phyloP scores from a whole-genome alignment of 2,888 invertebrate genomes.

The Dicyrtoma fusca region DNA sequence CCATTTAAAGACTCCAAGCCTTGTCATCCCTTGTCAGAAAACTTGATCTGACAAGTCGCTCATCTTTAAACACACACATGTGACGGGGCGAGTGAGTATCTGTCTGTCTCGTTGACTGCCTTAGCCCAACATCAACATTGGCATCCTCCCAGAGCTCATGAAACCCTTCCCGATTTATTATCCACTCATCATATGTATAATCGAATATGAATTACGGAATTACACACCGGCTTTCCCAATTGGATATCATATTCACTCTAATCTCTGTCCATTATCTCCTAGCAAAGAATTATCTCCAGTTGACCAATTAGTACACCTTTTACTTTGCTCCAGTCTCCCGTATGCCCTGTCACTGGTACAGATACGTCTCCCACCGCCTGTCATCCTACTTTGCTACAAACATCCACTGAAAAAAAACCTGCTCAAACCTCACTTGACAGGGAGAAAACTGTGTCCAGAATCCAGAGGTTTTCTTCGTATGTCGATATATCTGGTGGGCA shows the following conservation, averaged over 20 bases:
- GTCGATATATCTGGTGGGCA: too few relatives aligned
- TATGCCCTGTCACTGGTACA: too few relatives aligned
- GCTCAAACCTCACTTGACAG: too few relatives aligned
- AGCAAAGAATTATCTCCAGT: neutral
- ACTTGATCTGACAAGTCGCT: constrained; percentile 14
- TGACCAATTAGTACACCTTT: constrained; percentile 2
- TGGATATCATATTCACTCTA: neutral
- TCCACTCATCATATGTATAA: neutral
- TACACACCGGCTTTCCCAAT: neutral
- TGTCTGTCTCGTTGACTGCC: neutral
- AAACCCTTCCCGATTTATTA: neutral
- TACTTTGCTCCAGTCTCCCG: neutral
- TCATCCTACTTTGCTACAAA: too few relatives aligned
- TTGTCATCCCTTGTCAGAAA: constrained; percentile 14
- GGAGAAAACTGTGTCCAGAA: too few relatives aligned
- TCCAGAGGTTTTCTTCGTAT: too few relatives aligned
- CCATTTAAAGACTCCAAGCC: constrained; percentile 12
- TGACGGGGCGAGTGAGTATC: neutral
- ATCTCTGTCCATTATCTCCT: constrained; percentile 7
- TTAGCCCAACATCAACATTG: constrained; percentile 4
- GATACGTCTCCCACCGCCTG: too few relatives aligned
- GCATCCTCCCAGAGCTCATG: neutral
- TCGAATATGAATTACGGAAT: constrained; percentile 11
- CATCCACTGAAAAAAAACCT: too few relatives aligned
- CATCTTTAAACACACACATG: constrained; percentile 6